A percentile compares a stretch with the other conserved stretches of the same genome.
Conservation (phyloP, 2,113 vertebrate species). For the Malaclemys terrapin region DNA sequence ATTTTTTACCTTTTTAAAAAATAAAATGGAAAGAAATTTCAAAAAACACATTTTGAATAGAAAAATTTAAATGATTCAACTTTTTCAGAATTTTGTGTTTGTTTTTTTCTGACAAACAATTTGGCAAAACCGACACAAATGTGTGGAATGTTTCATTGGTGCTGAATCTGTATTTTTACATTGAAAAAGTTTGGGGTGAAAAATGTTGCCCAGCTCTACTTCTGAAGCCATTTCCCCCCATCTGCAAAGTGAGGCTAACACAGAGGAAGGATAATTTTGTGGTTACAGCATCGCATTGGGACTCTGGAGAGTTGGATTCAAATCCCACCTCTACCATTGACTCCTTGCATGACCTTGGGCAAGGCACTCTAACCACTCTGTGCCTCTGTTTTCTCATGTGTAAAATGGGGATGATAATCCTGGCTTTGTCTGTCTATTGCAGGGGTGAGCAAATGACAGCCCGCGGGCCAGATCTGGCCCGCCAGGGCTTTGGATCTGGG, state of each 20-base stretch:
- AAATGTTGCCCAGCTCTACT: background rate
- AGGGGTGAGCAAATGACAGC: too few species aligned
- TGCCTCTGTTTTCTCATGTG: background rate
- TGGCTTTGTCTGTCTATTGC: background rate
- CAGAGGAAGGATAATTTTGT: background rate
- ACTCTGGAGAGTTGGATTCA: background rate
- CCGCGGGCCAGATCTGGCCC: too few species aligned
- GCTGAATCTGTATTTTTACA: background rate
- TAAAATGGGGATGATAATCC: background rate
- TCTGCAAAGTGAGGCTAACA: background rate
- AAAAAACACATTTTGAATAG: background rate
- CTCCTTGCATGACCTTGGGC: background rate
- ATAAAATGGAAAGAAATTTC: background rate
- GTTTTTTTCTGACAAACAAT: background rate
- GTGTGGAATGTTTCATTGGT: background rate
- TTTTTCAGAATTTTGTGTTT: background rate
- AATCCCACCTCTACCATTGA: background rate
- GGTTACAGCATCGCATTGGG: background rate
- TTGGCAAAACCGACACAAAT: background rate
- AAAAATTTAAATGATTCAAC: background rate
- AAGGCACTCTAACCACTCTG: background rate
- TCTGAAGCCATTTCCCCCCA: background rate
- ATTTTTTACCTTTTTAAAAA: background rate
- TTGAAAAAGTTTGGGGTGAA: background rate
- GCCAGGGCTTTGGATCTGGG: too few species aligned